Percentiles rank a stretch among this genome's conserved stretches.
These are phyloP conservation scores for Malurus elegans DNA, from an alignment of 2,113 vertebrate genomes.

Conservation along the genomic window DNA sequence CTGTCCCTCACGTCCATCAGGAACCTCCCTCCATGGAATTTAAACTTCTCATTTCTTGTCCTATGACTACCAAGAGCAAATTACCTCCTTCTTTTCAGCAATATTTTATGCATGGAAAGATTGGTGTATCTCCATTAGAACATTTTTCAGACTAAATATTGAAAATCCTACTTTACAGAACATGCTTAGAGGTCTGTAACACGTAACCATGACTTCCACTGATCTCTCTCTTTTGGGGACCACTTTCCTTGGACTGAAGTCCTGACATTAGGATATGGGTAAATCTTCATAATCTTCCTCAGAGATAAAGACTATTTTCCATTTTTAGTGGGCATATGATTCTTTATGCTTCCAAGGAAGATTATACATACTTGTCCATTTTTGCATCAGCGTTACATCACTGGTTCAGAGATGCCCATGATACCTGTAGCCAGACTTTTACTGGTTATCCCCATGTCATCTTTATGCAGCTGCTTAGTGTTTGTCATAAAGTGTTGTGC, in stretches of 20 bases:
- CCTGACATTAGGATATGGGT: accelerated
- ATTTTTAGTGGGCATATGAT: background rate
- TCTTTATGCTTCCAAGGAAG: background rate
- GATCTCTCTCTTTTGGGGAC: background rate
- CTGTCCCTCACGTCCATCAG: background rate
- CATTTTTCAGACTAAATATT: background rate
- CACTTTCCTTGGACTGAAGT: background rate
- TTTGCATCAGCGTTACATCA: background rate
- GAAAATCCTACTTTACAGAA: background rate
- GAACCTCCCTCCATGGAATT: background rate
- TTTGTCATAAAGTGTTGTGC: background rate
- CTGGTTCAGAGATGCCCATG: background rate
- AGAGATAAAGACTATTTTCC: background rate
- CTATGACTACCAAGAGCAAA: background rate
- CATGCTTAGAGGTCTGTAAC: background rate
- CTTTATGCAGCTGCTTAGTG: background rate
- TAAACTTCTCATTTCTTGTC: background rate
- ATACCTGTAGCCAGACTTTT: background rate
- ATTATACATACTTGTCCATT: background rate
- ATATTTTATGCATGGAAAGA: background rate
- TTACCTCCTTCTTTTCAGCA: background rate
- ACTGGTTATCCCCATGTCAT: background rate
- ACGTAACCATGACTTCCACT: background rate
- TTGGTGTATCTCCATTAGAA: background rate
- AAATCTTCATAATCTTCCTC: background rate